Conservation (phyloP, 1,140 invertebrate genomes). For the Saccostrea glomerata region DNA sequence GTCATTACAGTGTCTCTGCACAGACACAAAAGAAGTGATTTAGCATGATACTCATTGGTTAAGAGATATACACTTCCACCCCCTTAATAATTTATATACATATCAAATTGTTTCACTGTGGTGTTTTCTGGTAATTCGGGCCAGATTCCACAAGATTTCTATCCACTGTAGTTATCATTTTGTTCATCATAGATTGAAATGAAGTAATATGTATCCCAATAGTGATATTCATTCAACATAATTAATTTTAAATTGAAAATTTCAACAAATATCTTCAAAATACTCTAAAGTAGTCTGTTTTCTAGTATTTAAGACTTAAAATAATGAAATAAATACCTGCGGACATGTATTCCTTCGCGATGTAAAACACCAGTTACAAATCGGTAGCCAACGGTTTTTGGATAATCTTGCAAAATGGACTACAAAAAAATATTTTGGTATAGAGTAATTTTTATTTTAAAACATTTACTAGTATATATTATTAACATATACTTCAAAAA, state of each 20-base stretch:
- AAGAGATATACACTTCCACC: too few species aligned
- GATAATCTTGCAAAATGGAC: background rate
- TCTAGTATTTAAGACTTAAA: background rate
- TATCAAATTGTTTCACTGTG: too few species aligned
- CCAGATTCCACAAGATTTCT: too few species aligned
- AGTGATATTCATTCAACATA: background rate
- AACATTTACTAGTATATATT: too few species aligned
- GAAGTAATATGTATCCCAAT: background rate
- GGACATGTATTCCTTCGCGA: constrained; percentile 29
- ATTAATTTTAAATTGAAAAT: too few species aligned
- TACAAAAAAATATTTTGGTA: background rate
- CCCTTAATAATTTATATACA: too few species aligned
- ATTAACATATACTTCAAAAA: too few species aligned
- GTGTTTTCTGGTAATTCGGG: too few species aligned
- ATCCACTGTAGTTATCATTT: background rate
- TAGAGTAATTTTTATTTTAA: too few species aligned
- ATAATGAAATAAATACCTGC: constrained; percentile 32
- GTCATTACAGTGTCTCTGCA: constrained; percentile 44
- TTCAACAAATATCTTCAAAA: too few species aligned
- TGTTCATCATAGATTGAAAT: background rate
- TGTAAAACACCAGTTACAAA: constrained; percentile 25
- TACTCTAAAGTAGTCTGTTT: too few species aligned
- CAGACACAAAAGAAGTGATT: background rate
- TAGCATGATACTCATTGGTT: too few species aligned
- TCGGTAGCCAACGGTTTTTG: constrained; percentile 19